phyloP scores from a whole-genome alignment of 2,113 vertebrate genomes.

The Phoenicopterus ruber region DNA sequence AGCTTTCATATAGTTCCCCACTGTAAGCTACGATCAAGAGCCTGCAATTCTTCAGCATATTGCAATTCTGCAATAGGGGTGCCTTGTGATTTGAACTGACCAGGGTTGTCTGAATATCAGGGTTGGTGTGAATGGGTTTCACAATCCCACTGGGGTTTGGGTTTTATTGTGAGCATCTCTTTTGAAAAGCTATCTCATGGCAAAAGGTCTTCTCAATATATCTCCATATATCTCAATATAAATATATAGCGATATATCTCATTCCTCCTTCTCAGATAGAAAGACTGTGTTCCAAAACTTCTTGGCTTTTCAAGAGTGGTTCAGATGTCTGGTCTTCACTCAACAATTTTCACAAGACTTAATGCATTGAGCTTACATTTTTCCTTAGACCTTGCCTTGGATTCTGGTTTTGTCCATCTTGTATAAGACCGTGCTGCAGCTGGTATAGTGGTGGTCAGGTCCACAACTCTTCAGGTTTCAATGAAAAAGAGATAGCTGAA shows the following conservation, averaged over 20 bases:
- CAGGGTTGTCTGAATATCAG: neutral
- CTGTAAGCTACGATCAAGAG: neutral
- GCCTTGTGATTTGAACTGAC: neutral
- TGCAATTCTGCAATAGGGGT: neutral
- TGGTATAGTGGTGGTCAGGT: fast-evolving
- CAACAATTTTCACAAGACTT: neutral
- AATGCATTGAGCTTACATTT: neutral
- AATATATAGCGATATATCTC: neutral
- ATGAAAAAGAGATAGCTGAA: neutral
- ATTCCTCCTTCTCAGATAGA: neutral
- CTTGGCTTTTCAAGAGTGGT: neutral
- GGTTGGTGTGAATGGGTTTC: neutral
- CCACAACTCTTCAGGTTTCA: neutral
- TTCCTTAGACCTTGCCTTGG: neutral
- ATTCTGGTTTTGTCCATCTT: neutral
- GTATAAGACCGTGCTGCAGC: fast-evolving
- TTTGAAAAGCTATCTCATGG: neutral
- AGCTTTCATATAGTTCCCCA: neutral
- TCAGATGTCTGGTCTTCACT: neutral
- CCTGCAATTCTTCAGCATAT: no score
- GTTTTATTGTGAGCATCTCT: neutral
- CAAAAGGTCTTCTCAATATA: neutral
- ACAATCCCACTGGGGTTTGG: neutral
- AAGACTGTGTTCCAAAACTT: neutral
- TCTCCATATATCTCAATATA: neutral